Base-by-base conservation (phyloP, 1,140 invertebrate genomes). In the Physella acuta region DNA sequence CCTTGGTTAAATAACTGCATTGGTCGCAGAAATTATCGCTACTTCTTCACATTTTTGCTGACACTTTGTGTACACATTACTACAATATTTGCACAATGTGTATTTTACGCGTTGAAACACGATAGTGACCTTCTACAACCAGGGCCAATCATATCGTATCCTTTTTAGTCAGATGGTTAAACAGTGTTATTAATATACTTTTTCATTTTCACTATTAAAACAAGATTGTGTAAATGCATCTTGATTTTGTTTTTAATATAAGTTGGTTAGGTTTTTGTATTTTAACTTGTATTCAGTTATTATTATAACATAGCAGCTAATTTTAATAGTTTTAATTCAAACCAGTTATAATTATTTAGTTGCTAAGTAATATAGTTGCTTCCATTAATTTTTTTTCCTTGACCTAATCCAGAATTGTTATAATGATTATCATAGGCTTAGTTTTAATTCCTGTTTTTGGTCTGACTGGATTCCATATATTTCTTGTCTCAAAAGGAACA, bases 1-100 rank as follows among this genome's bases (percentile, higher is more conserved):
- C 97, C 97, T 63, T 99, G 97, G 97, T 94, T 99, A 75, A 99
- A 99, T 87, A 99, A 99, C 86, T 99, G 98, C 85, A 99, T 99
- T 79, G 98, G 98, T 63, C 90, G 96, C 73, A 89, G 97, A 75
- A 99, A 99, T 87, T 99, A 99, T 85, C 89, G 97, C 80, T 84
- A 78, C 70, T 86, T 86, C 74, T 85, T 86, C 87, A 94, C 98
- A 87, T 99, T 99, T 86, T 90, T 99, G 36, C 89, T 98, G 77
- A 97, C 95, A 67, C 88, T 99, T 37, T 95, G 93, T 79, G 88
- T 97, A 79, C 97, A 99, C 85, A 99, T 99, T 94, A 89, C 97
- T 75, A 93, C 92, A 84, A 96, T 99, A 85, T 98, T 99, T 87
- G 89, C 90, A 58, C 89, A 97, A 74, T 96, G 94, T 85, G 87